A percentile compares a stretch with the other conserved stretches of the same genome.
Evolutionary conservation across 2,113 vertebrate genomes (phyloP).

Genomic region (Uropsilus gracilis): DNA sequence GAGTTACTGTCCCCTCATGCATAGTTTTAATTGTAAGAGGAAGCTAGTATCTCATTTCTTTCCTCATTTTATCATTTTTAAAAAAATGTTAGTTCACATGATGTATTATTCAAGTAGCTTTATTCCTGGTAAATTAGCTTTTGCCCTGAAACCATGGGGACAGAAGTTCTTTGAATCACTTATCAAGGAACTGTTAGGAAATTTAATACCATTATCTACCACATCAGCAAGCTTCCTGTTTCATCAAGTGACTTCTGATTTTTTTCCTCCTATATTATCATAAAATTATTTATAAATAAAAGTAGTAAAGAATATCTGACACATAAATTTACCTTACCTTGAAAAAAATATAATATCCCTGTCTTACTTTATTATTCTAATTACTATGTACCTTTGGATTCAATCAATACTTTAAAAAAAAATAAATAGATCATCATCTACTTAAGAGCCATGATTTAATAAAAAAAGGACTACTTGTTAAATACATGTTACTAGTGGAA

Average conservation of each 20-base stretch:
- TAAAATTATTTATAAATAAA: conserved; percentile 44
- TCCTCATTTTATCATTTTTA: conserved; percentile 46
- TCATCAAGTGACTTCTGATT: conserved; percentile 45
- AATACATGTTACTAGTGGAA: neutral
- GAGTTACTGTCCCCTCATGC: neutral
- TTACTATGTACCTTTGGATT: neutral
- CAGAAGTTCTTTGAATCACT: conserved; percentile 71
- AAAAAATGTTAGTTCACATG: conserved; percentile 16
- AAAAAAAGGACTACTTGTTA: neutral
- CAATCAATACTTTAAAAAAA: neutral
- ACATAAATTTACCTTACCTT: neutral
- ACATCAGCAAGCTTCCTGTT: conserved; percentile 63
- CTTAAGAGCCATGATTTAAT: neutral
- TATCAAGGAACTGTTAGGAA: conserved; percentile 71
- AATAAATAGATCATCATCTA: neutral
- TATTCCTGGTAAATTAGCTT: conserved; percentile 75
- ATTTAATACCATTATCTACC: conserved; percentile 61
- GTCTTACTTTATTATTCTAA: neutral
- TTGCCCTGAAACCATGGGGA: conserved; percentile 64
- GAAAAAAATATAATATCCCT: neutral
- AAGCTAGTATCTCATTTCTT: conserved; percentile 42
- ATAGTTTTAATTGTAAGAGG: conserved; percentile 31
- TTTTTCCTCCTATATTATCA: conserved; percentile 44
- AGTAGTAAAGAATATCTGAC: neutral
- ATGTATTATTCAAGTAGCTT: conserved; percentile 48